A percentile compares a stretch with the other conserved stretches of the same genome.
Evolutionary conservation across 1,140 invertebrate species (phyloP).

Genomic region (Apis florea): DNA sequence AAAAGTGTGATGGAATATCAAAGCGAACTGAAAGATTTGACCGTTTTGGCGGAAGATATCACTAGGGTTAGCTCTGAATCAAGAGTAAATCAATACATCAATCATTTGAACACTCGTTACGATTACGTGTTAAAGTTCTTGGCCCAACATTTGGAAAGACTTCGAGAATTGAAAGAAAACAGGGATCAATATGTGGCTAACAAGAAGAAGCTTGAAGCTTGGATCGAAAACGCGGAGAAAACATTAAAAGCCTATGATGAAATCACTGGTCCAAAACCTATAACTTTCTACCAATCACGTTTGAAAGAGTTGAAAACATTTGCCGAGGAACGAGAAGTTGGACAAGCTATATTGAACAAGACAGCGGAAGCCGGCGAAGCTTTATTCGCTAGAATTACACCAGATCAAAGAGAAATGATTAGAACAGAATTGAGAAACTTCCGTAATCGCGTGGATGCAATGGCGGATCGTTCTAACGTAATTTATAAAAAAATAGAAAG

Average conservation of each 20-base stretch:
- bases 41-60: conserved; percentile 86
- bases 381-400: conserved; percentile 91
- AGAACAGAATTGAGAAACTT: conserved; percentile 90
- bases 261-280: conserved; percentile 84
- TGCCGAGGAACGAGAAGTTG: conserved; percentile 88
- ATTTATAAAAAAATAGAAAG: conserved; percentile 93
- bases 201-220: conserved; percentile 87
- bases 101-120: conserved; percentile 88
- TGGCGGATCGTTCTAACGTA: conserved; percentile 91
- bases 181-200: conserved; percentile 85
- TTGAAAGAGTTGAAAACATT: conserved; percentile 88
- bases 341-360: conserved; percentile 88
- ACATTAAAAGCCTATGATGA: conserved; percentile 86
- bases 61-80: conserved; percentile 89
- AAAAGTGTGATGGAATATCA: conserved; percentile 84
- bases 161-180: conserved; percentile 85
- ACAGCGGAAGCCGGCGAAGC: conserved; percentile 93
- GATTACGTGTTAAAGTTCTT: conserved; percentile 88
- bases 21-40: conserved; percentile 85
- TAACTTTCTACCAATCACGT: conserved; percentile 85
- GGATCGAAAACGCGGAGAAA: conserved; percentile 88
- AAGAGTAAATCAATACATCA: conserved; percentile 88
- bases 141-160: conserved; percentile 84
- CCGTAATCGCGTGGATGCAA: conserved; percentile 90
- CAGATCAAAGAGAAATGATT: conserved; percentile 91